Base-by-base conservation (phyloP, 2,888 invertebrate species). In the Diadromus collaris region DNA sequence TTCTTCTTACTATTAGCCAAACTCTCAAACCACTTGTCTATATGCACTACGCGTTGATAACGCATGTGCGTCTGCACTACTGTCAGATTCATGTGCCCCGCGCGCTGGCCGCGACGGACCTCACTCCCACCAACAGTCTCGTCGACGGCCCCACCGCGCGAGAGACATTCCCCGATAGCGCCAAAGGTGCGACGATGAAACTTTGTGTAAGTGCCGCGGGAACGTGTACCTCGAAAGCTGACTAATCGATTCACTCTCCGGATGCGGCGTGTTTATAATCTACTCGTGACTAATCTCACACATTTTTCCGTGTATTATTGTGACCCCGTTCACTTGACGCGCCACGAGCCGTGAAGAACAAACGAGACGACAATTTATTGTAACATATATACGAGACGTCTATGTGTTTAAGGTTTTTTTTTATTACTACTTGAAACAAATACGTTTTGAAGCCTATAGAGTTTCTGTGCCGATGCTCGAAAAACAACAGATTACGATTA, bases 211-310 rank as follows among this genome's bases (percentile, higher is more conserved):
- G 32, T n/a, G n/a, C 29, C 24, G 44, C 29, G 38, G 29, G 41
- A 38, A 9, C 46, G 27, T 72, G 41, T 76, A 70, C 54, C 46
- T 51, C 58, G 70, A 78, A 81, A 68, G 82, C 84, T 87, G 88
- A 88, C 86, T 88, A 88, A 87, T 84, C 85, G 81, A 51, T 61
- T 63, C 51, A 24, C 67, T 79, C 73, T 79, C 76, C 79, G 82
- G 82, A 80, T 80, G 72, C 69, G 58, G 29, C 72, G 38, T 72
- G 27, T 60, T 64, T 73, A 61, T 69, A 76, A 84, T 83, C 82
- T 81, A 77, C 51, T 70, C 80, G 71, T 87, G 87, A 87, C 87
- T 87, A 87, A 87, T 85, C 80, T 74, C 63, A 74, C 21, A 32
- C 82, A 71, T 80, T 69, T 41, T 65, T 71, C 72, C 71, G 71